Percentiles rank a stretch among this genome's conserved stretches.
phyloP scores from a whole-genome alignment of 2,888 invertebrate species.

The Chymomyza caudatula region DNA sequence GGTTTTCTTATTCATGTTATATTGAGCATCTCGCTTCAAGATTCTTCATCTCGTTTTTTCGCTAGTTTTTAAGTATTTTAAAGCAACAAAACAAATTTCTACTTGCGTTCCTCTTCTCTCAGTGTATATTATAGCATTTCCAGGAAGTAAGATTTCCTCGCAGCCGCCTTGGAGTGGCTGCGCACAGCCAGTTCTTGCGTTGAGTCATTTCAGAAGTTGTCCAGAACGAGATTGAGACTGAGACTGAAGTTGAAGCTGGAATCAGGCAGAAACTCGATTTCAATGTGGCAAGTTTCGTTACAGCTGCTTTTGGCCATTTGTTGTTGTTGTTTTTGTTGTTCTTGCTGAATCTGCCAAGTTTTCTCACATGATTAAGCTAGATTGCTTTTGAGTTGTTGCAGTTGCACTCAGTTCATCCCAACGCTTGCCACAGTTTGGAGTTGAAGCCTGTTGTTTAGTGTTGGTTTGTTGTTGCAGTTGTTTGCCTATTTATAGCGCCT shows the following conservation, averaged over 20 bases:
- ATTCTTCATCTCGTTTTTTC: no score
- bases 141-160: conserved; percentile 63
- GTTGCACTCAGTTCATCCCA: conserved; percentile 12
- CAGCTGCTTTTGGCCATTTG: conserved; percentile 27
- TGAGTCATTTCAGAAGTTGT: conserved; percentile 51
- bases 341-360: conserved; percentile 43
- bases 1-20: no score
- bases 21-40: no score
- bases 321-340: conserved; percentile 24
- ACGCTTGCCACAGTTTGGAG: background rate
- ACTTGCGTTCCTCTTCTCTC: background rate
- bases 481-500: conserved; percentile 62
- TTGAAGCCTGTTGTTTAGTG: conserved; percentile 1
- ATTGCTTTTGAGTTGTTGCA: conserved; percentile 59
- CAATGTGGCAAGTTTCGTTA: conserved; percentile 23
- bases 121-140: conserved; percentile 45
- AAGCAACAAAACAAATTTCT: no score
- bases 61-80: no score
- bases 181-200: conserved; percentile 20
- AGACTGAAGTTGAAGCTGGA: background rate
- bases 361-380: conserved; percentile 72
- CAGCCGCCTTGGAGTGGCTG: background rate
- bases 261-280: conserved; percentile 39
- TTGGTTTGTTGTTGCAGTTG: conserved; percentile 31
- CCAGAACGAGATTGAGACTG: background rate